Base-by-base conservation (phyloP, 2,797 vertebrate genomes). In the Crypturellus tataupa region DNA sequence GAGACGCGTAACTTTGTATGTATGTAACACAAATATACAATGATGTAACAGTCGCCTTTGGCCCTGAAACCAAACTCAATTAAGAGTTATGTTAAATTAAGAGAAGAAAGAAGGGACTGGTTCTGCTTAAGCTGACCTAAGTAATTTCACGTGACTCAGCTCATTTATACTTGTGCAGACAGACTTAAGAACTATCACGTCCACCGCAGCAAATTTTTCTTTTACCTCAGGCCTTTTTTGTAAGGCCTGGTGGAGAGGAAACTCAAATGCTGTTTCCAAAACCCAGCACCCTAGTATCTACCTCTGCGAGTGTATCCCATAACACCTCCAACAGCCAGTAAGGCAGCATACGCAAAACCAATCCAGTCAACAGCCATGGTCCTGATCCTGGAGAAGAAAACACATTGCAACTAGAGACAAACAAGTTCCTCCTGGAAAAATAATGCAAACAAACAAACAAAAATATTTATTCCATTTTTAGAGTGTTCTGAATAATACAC, bases 301-400 rank as follows among this genome's bases (percentile, higher is more conserved):
- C 99, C 99, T 99, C 98, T 99, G 94, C 97, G 98, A 88, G 98
- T 98, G 95, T 99, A 99, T 75, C 98, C 99, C 93, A 99, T 83
- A 73, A 98, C 97, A 65, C 99, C 99, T 93, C 99, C 99, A 44
- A 98, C 83, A 47, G 96, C 93, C 72, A 99, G 95, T 85, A 98
- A 67, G 4, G 98, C 98, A 83, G 99, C 99, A 85, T 99, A 99
- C 37, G 98, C 92, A 89, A 99, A 99, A 35, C 99, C 99, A 85
- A 99, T 76, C 98, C 99, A 99, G 97, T 99, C 99, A 80, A 99
- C 84, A 33, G 97, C 97, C 98, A 98, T 98, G 40, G 73, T 87
- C 62, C 71, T 76, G 86, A 42, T 15, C 91, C 93, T 96, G 86
- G 37, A 77, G 75, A 69, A 84, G 56, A 95, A 29, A 93, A 77